Conservation (phyloP, 2,888 invertebrate genomes). For the Noctuana brunneofusca region DNA sequence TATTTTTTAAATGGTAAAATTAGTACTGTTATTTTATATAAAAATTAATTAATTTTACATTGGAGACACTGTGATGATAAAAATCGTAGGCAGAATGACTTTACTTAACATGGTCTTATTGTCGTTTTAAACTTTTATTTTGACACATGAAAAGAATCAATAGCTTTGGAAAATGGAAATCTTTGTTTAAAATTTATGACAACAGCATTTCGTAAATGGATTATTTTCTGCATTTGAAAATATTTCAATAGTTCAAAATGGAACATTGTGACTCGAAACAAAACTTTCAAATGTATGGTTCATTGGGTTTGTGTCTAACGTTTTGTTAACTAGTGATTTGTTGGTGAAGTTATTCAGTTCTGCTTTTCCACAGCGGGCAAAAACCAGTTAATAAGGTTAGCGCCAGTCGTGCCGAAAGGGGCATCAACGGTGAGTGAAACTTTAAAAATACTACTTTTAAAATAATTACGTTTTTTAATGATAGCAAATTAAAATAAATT, state of each 20-base stretch:
- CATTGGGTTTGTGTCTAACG: slow-evolving; percentile 36
- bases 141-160: slow-evolving; percentile 14
- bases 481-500: too few species aligned
- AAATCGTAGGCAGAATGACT: too few species aligned
- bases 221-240: slow-evolving; percentile 56
- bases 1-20: too few species aligned
- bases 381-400: slow-evolving; percentile 69
- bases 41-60: too few species aligned
- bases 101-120: neutral
- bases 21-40: too few species aligned
- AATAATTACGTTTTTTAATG: too few species aligned
- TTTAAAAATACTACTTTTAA: neutral
- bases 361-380: slow-evolving; percentile 44
- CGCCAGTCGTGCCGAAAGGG: slow-evolving; percentile 56
- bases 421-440: slow-evolving; percentile 53
- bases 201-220: slow-evolving; percentile 37
- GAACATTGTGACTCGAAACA: slow-evolving; percentile 43
- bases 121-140: neutral
- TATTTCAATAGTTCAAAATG: slow-evolving; percentile 41
- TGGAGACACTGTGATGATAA: too few species aligned
- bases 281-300: slow-evolving; percentile 10
- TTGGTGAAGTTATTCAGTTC: slow-evolving; percentile 35
- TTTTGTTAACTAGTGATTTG: slow-evolving; percentile 46
- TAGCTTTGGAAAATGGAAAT: slow-evolving; percentile 51
- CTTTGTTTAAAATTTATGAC: slow-evolving; percentile 45